Conservation (phyloP, 2,797 vertebrate genomes). For the Sitta carolinensis region DNA sequence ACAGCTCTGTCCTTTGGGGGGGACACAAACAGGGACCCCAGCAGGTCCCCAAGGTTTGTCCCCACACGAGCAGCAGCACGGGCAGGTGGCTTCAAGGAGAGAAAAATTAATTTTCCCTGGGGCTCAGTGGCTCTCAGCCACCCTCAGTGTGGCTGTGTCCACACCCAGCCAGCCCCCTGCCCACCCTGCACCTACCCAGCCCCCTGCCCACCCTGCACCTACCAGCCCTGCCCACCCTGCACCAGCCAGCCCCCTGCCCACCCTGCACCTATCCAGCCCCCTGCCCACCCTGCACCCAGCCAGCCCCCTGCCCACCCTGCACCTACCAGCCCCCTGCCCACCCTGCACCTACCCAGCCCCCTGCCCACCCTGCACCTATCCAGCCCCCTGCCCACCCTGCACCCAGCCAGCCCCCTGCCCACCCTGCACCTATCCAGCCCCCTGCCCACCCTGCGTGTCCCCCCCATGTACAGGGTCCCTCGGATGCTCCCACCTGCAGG, state of each 20-base stretch:
- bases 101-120: neutral
- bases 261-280: no score
- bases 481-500: neutral
- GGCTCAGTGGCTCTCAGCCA: neutral
- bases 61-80: fast-evolving
- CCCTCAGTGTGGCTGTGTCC: fast-evolving
- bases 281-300: neutral
- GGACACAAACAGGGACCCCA: neutral
- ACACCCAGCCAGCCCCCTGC: neutral
- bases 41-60: neutral
- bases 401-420: neutral
- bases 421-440: neutral
- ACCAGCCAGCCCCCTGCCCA: neutral
- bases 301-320: neutral
- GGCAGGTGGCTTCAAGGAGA: neutral
- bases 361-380: neutral
- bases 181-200: neutral
- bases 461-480: neutral
- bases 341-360: neutral
- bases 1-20: neutral
- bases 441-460: neutral
- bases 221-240: neutral
- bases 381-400: neutral
- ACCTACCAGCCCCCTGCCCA: no score
- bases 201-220: neutral